phyloP scores from a whole-genome alignment of 2,797 vertebrate species.

The Acipenser ruthenus region DNA sequence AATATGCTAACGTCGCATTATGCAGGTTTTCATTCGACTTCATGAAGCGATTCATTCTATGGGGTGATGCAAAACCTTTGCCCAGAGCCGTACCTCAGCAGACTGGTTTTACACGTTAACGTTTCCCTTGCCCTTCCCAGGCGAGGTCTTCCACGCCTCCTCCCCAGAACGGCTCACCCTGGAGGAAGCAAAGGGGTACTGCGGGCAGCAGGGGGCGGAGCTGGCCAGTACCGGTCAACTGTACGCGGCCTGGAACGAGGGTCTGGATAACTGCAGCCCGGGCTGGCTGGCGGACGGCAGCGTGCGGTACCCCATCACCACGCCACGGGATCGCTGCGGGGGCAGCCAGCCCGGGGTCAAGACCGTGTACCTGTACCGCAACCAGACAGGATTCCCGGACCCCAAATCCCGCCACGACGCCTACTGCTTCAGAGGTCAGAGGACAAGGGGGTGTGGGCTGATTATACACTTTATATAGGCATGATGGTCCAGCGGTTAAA shows the following conservation, averaged over 20 bases:
- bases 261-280: constrained; percentile 80
- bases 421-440: constrained; percentile 83
- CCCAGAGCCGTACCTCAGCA: not conserved
- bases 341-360: constrained; percentile 76
- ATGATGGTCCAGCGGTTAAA: too few species aligned
- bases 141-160: constrained; percentile 74
- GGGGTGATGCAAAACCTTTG: too few species aligned
- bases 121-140: constrained; percentile 39
- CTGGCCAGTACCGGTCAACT: constrained; percentile 80
- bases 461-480: too few species aligned
- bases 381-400: constrained; percentile 88
- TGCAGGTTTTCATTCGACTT: too few species aligned
- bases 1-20: too few species aligned
- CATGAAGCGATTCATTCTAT: too few species aligned
- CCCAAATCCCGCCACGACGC: constrained; percentile 66
- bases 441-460: not conserved
- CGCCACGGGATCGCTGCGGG: constrained; percentile 77
- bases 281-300: constrained; percentile 91
- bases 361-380: constrained; percentile 79
- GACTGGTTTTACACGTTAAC: not conserved
- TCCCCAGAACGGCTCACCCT: constrained; percentile 64
- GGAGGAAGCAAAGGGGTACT: constrained; percentile 67
- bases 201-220: constrained; percentile 55
- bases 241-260: constrained; percentile 78
- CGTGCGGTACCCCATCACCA: constrained; percentile 83